Percentiles rank a stretch among this genome's conserved stretches.
Conservation (phyloP, 2,888 invertebrate genomes). For the Drosophila tripunctata region DNA sequence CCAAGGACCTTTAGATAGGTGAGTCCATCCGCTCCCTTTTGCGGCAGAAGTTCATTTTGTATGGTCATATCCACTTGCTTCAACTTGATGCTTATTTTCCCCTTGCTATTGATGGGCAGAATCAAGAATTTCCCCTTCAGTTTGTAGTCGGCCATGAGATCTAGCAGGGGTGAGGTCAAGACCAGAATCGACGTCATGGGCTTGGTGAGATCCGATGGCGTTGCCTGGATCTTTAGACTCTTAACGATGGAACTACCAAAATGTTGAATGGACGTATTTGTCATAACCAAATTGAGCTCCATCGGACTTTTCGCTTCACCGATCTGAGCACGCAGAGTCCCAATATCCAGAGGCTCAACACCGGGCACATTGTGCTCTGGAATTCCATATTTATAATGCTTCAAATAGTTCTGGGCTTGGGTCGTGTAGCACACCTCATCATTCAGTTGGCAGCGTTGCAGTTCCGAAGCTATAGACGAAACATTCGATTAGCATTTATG, state of each 20-base stretch:
- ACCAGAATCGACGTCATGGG: not conserved
- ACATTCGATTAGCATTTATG: not conserved
- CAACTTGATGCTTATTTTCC: not conserved
- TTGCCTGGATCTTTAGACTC: not conserved
- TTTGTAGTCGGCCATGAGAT: not conserved
- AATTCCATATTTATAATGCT: conserved; percentile 3
- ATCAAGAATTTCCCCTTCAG: conserved; percentile 7
- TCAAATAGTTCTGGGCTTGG: conserved; percentile 9
- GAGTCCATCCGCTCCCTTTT: conserved; percentile 9
- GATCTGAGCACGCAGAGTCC: not conserved
- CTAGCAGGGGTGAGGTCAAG: not conserved
- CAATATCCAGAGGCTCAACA: conserved; percentile 8
- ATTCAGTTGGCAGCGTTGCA: not conserved
- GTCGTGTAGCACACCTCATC: conserved; percentile 3
- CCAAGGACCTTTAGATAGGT: conserved; percentile 3
- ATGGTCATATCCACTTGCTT: not conserved
- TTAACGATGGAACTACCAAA: not conserved
- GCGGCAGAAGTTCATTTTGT: not conserved
- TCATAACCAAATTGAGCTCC: not conserved
- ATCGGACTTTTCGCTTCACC: not conserved
- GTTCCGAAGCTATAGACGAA: not conserved
- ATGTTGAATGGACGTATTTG: not conserved
- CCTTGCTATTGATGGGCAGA: conserved; percentile 5
- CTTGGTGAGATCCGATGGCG: not conserved
- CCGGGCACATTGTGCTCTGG: conserved; percentile 5